Evolutionary conservation across 2,888 invertebrate genomes (phyloP), one percentile per base, ranked within the genome.

Genomic region (Cloeon dipterum): DNA sequence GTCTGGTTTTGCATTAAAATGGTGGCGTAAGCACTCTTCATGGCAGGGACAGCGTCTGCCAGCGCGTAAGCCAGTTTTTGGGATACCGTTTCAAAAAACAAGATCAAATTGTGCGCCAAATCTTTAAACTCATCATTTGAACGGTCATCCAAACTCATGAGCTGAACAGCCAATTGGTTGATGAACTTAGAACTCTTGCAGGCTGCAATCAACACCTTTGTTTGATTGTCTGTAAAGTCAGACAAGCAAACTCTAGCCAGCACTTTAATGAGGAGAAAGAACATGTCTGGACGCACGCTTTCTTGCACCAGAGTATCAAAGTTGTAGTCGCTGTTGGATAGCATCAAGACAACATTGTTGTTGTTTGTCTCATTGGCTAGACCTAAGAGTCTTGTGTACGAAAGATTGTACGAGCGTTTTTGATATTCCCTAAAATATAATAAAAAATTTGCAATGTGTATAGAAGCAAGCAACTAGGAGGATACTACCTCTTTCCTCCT

Each of bases 241-340:
- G 45, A 44, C 47, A 49, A 33, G 56, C 60, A 62, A 13, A 63
- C 46, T 37, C 54, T 56, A 4, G 54, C 51, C 36, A 65, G 43
- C 45, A 63, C 52, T 51, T 52, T 58, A 2, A 62, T 52, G 16
- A 65, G 56, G 39, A 65, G 14, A 37, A 63, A 58, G 41, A 63
- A 54, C 43, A 55, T 58, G 45, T 65, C 65, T 20, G 57, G 57
- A 48, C 58, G 59, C 5, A 64, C 44, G 38, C 61, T 55, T 5
- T 49, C 48, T 20, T 60, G 54, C 14, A 63, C 47, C 8, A 63
- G 52, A 34, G 57, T 56, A 55, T 58, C 59, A 46, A 64, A 63
- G 1, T 61, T 61, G 3, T 57, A 54, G 7, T 36, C 37, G 36
- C 58, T 50, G 35, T 60, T 55, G 5, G 58, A 50, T 3, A 65